A percentile compares a stretch with the other conserved stretches of the same genome.
phyloP scores from a whole-genome alignment of 2,888 invertebrate species.

The Clivina fossor region DNA sequence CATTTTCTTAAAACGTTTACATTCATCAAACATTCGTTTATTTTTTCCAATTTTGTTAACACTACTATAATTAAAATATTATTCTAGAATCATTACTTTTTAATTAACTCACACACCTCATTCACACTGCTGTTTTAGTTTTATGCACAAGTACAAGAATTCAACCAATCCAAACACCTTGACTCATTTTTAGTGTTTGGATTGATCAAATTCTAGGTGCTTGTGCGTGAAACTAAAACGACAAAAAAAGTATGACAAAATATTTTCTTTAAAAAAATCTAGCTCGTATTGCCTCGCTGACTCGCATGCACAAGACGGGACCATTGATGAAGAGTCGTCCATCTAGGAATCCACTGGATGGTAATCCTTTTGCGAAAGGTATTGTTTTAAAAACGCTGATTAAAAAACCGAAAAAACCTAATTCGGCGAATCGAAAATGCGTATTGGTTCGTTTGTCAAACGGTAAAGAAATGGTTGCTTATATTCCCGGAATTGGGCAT shows the following conservation, averaged over 20 bases:
- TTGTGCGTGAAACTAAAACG: no score
- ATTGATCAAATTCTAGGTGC: no score
- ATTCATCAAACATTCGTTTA: no score
- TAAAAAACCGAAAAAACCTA: slow-evolving; percentile 98
- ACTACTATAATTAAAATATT: no score
- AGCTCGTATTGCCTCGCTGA: slow-evolving; percentile 60
- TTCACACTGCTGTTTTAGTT: no score
- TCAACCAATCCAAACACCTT: no score
- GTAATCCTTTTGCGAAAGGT: slow-evolving; percentile 85
- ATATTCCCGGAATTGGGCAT: slow-evolving; percentile 96
- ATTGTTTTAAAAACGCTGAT: slow-evolving; percentile 89
- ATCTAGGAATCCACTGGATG: slow-evolving; percentile 73
- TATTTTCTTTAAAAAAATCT: not conserved
- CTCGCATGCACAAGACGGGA: slow-evolving; percentile 74
- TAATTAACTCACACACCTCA: no score
- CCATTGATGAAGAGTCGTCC: slow-evolving; percentile 63
- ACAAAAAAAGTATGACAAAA: not conserved
- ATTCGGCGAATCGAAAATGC: slow-evolving; percentile 98
- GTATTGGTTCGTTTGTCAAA: slow-evolving; percentile 90
- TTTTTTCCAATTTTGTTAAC: no score
- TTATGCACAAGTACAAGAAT: no score
- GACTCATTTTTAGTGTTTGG: no score
- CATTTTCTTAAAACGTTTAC: no score
- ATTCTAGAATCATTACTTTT: no score
- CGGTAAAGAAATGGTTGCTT: slow-evolving; percentile 91